Evolutionary conservation across 1,140 invertebrate species (phyloP).

Genomic region (Achatina immaculata): DNA sequence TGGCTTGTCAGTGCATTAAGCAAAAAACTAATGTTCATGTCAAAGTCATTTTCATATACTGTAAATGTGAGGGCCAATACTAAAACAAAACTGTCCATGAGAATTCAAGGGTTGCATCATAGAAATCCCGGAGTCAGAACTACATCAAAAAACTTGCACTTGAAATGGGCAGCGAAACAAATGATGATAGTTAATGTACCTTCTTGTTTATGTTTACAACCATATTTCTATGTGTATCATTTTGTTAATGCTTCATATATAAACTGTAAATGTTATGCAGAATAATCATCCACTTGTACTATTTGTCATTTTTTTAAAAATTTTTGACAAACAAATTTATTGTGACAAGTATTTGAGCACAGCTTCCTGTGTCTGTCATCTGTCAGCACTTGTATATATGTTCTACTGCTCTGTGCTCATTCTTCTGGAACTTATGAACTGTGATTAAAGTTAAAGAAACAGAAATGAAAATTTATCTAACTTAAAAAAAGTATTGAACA

Average conservation of each 20-base stretch:
- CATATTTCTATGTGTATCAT: neutral
- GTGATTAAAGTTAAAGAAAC: too few species aligned
- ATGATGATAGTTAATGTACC: neutral
- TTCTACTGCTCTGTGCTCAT: too few species aligned
- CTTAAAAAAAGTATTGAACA: too few species aligned
- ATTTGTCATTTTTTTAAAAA: neutral
- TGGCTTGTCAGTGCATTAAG: neutral
- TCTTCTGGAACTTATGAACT: too few species aligned
- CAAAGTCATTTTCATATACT: neutral
- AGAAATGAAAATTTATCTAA: too few species aligned
- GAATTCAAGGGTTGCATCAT: conserved; percentile 6
- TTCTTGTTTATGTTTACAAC: neutral
- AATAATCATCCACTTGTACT: neutral
- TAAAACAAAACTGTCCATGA: neutral
- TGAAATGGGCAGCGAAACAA: conserved; percentile 14
- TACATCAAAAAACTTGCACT: conserved; percentile 22
- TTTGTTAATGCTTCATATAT: neutral
- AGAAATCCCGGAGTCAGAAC: neutral
- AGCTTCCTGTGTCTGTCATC: neutral
- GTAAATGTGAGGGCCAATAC: neutral
- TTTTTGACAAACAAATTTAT: neutral
- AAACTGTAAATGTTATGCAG: neutral
- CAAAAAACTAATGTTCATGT: neutral
- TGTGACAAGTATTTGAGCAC: neutral
- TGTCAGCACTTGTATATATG: too few species aligned